Evolutionary conservation across 2,888 invertebrate genomes (phyloP), one percentile per base, ranked within the genome.

Genomic region (Cepaea hortensis): DNA sequence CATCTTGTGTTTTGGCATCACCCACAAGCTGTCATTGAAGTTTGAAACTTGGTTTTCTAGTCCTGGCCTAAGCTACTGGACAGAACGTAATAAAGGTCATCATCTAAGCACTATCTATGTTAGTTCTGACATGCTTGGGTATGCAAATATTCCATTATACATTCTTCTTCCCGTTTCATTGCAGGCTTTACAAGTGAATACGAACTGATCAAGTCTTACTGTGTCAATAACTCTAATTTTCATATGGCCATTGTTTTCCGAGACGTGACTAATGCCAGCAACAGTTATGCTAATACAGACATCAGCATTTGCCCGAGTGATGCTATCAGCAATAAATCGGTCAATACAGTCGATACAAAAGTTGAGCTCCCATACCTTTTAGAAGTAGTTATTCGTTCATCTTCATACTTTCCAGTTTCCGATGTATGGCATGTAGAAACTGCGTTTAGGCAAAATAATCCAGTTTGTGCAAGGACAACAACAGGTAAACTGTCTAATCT

Each of bases 141-240:
- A 18, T 18, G 18, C 18, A 18, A 65, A 65, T 65, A 2, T 15
- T 65, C 9, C 18, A 15, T 65, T 65, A 65, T 65, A 65, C 65
- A 65, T 65, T 65, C 2, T 65, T 15, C 65, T 35, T 35, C 35
- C 35, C 20, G 20, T 15, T n/a, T 50, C 20, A 76, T 11, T 76
- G 76, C 11, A 76, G 76, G 76, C 50, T 76, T 76, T 50, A 18
- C 76, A 1, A 50, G 20, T 50, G 76, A 76, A 50, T n/a, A 50
- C 48, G 50, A 76, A 9, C 76, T 76, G 50, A n/a, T 76, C 35
- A 76, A 76, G 18, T 50, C 76, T 5, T 76, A 76, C 76, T 76
- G 76, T 50, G 6, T n/a, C 50, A 50, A 76, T 50, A 35, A 48
- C 2, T 50, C 76, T 50, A 13, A 4, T 6, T 50, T 50, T 50